Evolutionary conservation across 2,113 vertebrate genomes (phyloP), one percentile per base, ranked within the genome.

Genomic region (Oplegnathus fasciatus): DNA sequence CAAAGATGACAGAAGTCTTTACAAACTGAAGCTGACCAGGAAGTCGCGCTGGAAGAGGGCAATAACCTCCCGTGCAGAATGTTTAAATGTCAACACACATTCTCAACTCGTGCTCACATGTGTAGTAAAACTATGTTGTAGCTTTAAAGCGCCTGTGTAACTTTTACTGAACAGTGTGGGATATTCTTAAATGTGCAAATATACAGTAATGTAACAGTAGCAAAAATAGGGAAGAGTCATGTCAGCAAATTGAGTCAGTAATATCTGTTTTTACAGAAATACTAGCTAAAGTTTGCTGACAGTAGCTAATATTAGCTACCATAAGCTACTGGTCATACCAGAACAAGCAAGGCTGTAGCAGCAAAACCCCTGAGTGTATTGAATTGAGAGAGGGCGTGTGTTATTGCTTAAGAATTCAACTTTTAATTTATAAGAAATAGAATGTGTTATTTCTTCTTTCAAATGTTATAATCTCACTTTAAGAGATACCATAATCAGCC

Each of bases 31-130:
- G 40, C 32, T 66, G 70, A 44, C 20, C 69, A 79, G 66, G 82
- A 73, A 83, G 32, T 69, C 0, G 0, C 46, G 48, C 32, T 58
- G 15, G 17, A 24, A 3, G 77, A 75, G 82, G 83, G 68, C 73
- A 83, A 81, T 17, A 40, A 85, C 85, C 85, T 72, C 52, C 1
- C 1, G 88, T 42, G 15, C 84, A 72, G 0, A 24, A 3, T n/a
- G 34, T 40, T 20, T 18, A 24, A 50, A 77, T 15, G 76, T 77
- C 79, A 54, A 32, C n/a, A 34, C 52, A 79, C 50, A 6, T 6
- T 48, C 6, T 52, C 50, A 11, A 5, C 28, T 3, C 40, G 0
- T 30, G 42, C 61, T 40, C 40, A 3, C 40, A 2, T 10, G 40
- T 13, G 7, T 2, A 40, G 32, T 20, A 30, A 71, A 30, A 30